Percentiles rank a stretch among this genome's conserved stretches.
phyloP scores from a whole-genome alignment of 2,797 vertebrate species.

The Macropodus opercularis region DNA sequence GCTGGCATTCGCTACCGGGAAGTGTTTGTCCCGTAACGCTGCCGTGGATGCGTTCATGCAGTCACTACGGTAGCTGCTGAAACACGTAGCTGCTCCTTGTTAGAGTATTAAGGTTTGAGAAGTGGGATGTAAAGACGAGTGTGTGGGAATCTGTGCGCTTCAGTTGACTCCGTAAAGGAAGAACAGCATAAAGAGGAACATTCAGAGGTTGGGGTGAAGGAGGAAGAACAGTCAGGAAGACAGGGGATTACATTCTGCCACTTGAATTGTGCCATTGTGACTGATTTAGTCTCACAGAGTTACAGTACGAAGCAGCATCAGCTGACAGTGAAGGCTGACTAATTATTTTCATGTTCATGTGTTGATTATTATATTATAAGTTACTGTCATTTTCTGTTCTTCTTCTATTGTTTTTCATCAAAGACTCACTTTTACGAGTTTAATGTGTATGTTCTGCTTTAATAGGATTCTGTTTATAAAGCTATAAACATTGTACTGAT shows the following conservation, averaged over 20 bases:
- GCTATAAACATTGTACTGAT: background rate
- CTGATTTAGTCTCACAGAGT: no score
- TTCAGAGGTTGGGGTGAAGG: background rate
- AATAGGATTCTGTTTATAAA: no score
- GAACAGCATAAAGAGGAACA: background rate
- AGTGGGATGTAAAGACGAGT: constrained; percentile 7
- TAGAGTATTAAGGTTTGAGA: background rate
- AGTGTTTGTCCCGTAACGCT: constrained; percentile 21
- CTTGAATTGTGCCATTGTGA: no score
- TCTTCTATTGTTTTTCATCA: no score
- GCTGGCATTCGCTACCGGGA: constrained; percentile 13
- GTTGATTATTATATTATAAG: no score
- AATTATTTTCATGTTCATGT: no score
- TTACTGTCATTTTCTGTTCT: no score
- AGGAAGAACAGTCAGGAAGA: background rate
- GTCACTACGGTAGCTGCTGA: constrained; percentile 54
- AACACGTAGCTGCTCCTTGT: constrained; percentile 33
- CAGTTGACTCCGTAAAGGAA: constrained; percentile 9
- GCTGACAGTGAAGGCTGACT: no score
- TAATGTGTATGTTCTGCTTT: background rate
- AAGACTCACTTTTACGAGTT: no score
- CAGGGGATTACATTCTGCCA: background rate
- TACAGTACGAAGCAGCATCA: no score
- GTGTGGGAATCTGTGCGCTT: constrained; percentile 30
- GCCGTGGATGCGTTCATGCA: constrained; percentile 26